Evolutionary conservation across 2,113 vertebrate species (phyloP).

Genomic region (Thunnus maccoyii): DNA sequence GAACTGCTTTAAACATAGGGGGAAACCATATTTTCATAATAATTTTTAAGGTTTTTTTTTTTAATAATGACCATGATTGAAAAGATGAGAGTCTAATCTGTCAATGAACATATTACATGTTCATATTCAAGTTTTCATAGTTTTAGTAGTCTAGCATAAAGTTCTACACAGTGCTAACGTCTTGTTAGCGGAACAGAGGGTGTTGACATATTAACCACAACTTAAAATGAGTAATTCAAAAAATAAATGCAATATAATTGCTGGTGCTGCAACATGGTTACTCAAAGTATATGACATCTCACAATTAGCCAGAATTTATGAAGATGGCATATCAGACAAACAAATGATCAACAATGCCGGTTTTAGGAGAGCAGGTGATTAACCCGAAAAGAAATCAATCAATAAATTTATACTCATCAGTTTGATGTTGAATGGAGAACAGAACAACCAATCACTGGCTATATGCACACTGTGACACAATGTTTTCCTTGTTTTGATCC

Average conservation of each 20-base stretch:
- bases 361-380: slow-evolving; percentile 3
- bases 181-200: not conserved
- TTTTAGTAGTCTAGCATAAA: not conserved
- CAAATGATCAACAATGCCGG: not conserved
- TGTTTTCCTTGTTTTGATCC: slow-evolving; percentile 1
- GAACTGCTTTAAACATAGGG: slow-evolving; percentile 1
- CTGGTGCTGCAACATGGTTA: too few relatives aligned
- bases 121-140: not conserved
- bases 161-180: not conserved
- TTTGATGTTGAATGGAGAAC: slow-evolving; percentile 10
- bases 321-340: not conserved
- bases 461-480: not conserved
- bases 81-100: not conserved
- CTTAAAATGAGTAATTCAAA: not conserved
- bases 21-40: slow-evolving; percentile 5
- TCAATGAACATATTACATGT: not conserved
- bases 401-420: not conserved
- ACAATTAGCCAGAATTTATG: not conserved
- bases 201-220: not conserved
- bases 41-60: not conserved
- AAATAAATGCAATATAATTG: too few relatives aligned
- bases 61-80: not conserved
- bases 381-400: not conserved
- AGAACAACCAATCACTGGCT: slow-evolving; percentile 13
- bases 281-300: not conserved